Evolutionary conservation across 2,113 vertebrate species (phyloP), one percentile per base, ranked within the genome.

Genomic region (Poecile atricapillus): DNA sequence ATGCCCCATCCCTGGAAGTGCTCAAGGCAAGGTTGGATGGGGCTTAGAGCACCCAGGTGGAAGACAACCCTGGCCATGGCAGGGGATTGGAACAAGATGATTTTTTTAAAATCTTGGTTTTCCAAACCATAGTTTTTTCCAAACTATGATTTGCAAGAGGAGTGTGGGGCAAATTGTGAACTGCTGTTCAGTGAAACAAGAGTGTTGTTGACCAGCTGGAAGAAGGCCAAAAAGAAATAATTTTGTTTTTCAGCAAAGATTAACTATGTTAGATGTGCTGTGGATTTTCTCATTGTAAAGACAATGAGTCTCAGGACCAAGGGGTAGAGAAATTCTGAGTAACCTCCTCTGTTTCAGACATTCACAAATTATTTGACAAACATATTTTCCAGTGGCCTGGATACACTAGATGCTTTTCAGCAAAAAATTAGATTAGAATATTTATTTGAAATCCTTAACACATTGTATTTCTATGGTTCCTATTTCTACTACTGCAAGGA

Each of bases 81-180:
- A 55, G 30, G 31, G 27, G 3, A 4, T 62, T 22, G 11, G 41
- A 76, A 55, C 17, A 13, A 25, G 20, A 23, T 49, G 24, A 27
- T n/a, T 68, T 68, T 83, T 31, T 39, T 12, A 39, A 39, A 39
- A 39, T 39, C 39, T 39, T 39, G 39, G 39, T 39, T 39, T 39
- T 35, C 30, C 55, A 83, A 83, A 41, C 15, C 7, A 56, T n/a
- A n/a, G n/a, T n/a, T n/a, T n/a, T n/a, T n/a, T n/a, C 21, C 17
- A 35, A 62, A 55, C n/a, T 27, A 5, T 47, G 4, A 1, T 58
- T 94, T 2, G 0, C 39, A 43, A 9, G 4, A 4, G 1, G 28
- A 56, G 15, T 22, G 31, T 3, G 1, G 15, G 27, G 11, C 67
- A 68, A 79, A 20, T 6, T 60, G 30, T 73, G 35, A 86, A 24